Conservation (phyloP, 2,113 vertebrate genomes). For the Hyla sarda region DNA sequence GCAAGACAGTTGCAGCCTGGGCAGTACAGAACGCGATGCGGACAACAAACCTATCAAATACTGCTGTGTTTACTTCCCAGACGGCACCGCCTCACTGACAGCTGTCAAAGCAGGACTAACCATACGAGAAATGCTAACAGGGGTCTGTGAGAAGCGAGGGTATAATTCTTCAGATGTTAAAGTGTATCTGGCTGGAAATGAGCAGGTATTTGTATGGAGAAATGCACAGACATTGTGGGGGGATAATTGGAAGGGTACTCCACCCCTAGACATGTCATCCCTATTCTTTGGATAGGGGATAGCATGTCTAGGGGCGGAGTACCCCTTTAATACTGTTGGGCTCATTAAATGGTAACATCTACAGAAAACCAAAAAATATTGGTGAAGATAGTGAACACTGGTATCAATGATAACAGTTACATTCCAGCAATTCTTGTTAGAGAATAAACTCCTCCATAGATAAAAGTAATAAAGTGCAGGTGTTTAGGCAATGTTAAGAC, state of each 20-base stretch:
- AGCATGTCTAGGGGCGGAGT: too few species aligned
- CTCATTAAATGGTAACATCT: too few species aligned
- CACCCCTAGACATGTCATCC: too few species aligned
- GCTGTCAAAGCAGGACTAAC: slow-evolving; percentile 78
- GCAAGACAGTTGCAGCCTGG: slow-evolving; percentile 74
- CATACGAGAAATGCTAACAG: slow-evolving; percentile 85
- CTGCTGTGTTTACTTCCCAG: slow-evolving; percentile 93
- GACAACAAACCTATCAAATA: slow-evolving; percentile 81
- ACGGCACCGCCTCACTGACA: slow-evolving; percentile 89
- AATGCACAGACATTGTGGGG: background rate
- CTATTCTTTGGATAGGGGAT: too few species aligned
- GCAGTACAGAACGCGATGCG: slow-evolving; percentile 69
- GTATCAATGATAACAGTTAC: background rate
- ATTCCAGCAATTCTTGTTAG: too few species aligned
- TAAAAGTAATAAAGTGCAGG: too few species aligned
- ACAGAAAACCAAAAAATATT: too few species aligned
- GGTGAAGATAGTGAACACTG: too few species aligned
- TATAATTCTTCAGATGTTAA: slow-evolving; percentile 87
- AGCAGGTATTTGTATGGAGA: slow-evolving; percentile 78
- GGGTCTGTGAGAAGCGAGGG: slow-evolving; percentile 92
- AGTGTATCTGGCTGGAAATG: slow-evolving; percentile 89
- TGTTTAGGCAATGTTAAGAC: too few species aligned
- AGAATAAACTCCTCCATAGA: too few species aligned
- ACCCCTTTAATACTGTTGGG: too few species aligned
- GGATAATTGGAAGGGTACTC: too few species aligned